Conservation (phyloP, 2,888 invertebrate species). For the Platypus cylindrus region DNA sequence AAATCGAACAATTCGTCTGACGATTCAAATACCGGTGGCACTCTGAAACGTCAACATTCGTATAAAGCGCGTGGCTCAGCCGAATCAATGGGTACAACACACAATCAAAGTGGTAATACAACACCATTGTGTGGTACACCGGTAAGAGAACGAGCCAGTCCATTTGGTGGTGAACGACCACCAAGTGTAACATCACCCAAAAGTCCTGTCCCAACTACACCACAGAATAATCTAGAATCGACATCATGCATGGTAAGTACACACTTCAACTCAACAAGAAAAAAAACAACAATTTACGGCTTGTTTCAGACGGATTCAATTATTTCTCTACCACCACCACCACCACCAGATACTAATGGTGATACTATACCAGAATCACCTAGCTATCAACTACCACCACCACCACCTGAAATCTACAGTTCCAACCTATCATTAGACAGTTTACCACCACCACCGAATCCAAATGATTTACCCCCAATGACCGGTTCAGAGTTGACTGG, state of each 20-base stretch:
- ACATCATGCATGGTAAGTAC: constrained; percentile 34
- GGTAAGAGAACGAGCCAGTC: constrained; percentile 37
- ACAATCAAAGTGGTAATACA: constrained; percentile 37
- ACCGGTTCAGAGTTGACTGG: constrained; percentile 48
- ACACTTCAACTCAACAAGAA: too few species aligned
- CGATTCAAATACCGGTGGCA: constrained; percentile 35
- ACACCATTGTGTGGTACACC: constrained; percentile 41
- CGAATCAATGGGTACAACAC: constrained; percentile 23
- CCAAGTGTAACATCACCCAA: constrained; percentile 26
- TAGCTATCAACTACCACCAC: constrained; percentile 51
- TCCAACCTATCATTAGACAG: constrained; percentile 69
- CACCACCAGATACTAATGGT: constrained; percentile 40
- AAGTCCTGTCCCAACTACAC: constrained; percentile 24
- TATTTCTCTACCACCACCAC: constrained; percentile 40
- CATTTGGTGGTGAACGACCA: constrained; percentile 31
- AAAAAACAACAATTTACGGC: too few species aligned
- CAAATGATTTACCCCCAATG: constrained; percentile 41
- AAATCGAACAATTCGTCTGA: constrained; percentile 33
- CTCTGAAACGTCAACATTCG: constrained; percentile 48
- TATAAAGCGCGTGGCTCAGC: constrained; percentile 34
- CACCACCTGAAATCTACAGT: constrained; percentile 61
- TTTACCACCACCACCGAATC: constrained; percentile 66
- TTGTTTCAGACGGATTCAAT: constrained; percentile 42
- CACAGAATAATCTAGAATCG: constrained; percentile 23
- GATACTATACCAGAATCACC: constrained; percentile 36